phyloP scores from a whole-genome alignment of 2,888 invertebrate species.

The Pediacus dermestoides region DNA sequence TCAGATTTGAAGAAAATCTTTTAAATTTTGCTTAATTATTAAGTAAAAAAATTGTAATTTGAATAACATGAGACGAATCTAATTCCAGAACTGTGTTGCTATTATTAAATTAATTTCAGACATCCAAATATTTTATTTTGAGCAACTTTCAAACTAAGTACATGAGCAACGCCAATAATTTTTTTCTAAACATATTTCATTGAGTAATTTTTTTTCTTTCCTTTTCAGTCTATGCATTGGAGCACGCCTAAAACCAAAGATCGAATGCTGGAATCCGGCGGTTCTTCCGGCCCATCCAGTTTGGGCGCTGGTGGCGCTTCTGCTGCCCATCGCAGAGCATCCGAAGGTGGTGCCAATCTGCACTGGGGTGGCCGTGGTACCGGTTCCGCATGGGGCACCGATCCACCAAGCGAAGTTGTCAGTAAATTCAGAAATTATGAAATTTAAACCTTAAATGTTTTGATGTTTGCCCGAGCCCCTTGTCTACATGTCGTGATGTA shows the following conservation, averaged over 20 bases:
- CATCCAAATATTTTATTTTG: too few species aligned
- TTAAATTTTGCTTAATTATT: too few species aligned
- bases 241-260: constrained; percentile 85
- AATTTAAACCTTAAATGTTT: constrained; percentile 59
- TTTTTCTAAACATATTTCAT: too few species aligned
- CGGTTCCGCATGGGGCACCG: constrained; percentile 63
- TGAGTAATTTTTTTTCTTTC: constrained; percentile 7
- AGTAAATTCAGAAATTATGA: constrained; percentile 89
- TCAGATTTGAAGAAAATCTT: too few species aligned
- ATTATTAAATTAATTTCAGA: too few species aligned
- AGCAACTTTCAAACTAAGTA: too few species aligned
- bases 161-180: too few species aligned
- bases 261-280: constrained; percentile 70
- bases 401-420: constrained; percentile 76
- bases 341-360: constrained; percentile 83
- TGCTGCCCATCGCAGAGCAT: constrained; percentile 68
- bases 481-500: too few species aligned
- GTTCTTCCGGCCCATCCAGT: constrained; percentile 57
- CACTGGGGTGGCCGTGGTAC: constrained; percentile 59
- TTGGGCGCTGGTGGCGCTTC: constrained; percentile 55
- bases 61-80: too few species aligned
- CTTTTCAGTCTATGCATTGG: constrained; percentile 85
- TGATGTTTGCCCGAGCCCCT: constrained; percentile 5
- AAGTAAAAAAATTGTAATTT: too few species aligned
- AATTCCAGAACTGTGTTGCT: too few species aligned